Evolutionary conservation across 1,140 invertebrate genomes (phyloP).

Genomic region (Papilio xuthus): DNA sequence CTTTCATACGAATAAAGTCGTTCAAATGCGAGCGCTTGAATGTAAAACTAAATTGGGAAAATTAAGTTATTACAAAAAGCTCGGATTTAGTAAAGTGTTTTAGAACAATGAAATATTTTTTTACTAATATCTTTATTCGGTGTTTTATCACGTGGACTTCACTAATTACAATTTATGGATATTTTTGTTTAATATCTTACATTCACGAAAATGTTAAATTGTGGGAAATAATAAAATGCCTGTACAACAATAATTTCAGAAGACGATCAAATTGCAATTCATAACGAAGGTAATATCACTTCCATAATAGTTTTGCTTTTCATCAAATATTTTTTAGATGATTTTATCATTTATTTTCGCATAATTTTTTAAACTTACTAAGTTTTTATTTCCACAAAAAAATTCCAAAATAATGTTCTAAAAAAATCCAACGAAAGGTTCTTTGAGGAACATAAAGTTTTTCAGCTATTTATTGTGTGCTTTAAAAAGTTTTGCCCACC

Average conservation of each 20-base stretch:
- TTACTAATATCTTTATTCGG: not conserved
- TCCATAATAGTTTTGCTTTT: too few relatives aligned
- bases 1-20: not conserved
- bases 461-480: constrained; percentile 11
- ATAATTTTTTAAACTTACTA: not conserved
- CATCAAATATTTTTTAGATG: not conserved
- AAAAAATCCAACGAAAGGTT: not conserved
- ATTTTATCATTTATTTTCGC: not conserved
- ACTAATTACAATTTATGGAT: constrained; percentile 3
- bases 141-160: not conserved
- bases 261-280: too few relatives aligned
- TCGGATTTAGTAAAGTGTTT: constrained; percentile 7
- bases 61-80: not conserved
- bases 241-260: too few relatives aligned
- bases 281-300: too few relatives aligned
- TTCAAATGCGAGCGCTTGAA: not conserved
- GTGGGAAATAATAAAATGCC: too few relatives aligned
- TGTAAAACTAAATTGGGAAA: not conserved
- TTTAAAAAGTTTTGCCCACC: constrained; percentile 3
- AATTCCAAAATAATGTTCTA: not conserved
- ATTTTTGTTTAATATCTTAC: not conserved
- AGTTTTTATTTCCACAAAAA: not conserved
- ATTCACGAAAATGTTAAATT: not conserved
- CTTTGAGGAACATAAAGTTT: constrained; percentile 17
- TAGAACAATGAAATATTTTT: not conserved